Base-by-base conservation (phyloP, 2,888 invertebrate species). In the Leptopterna dolabrata region DNA sequence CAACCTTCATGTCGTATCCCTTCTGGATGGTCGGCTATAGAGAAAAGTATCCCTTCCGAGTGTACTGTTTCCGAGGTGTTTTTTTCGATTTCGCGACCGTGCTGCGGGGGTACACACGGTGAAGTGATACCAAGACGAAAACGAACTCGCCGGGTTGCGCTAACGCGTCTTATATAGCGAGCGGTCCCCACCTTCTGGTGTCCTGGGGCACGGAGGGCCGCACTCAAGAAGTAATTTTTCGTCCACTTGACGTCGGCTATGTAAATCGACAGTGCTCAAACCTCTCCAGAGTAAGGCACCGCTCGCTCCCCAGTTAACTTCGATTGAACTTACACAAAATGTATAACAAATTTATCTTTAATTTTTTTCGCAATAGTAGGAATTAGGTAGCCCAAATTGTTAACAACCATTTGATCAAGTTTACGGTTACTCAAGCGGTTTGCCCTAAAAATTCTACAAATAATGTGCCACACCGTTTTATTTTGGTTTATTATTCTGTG, bases 1-100 rank as follows among this genome's bases (percentile, higher is more conserved):
- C 84, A 81, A 86, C 82, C 55, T 82, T 86, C 87, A 83, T 88
- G 51, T 63, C 29, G n/a, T 24, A 16, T 76, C 24, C 63, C 63
- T 63, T 63, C 63, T 63, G 63, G 63, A 63, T 63, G 63, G 24
- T 27, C 24, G 55, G 19, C n/a, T 63, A 2, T 24, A 19, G 2
- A 1, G 24, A 27, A 9, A 63, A 63, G 24, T 63, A 63, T 63
- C 24, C 63, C 63, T 63, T 63, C 63, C 63, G 63, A 24, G 63
- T 19, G 19, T 63, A 30, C 29, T 1, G 4, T 3, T 30, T 73
- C 14, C n/a, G 30, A 7, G 19, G 1, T 36, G 11, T 41, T 73
- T 30, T 16, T 14, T 19, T 63, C 63, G 63, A 63, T 63, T 55
- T 24, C 63, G 63, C 63, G 63, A 63, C 24, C 63, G 63, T 63